Percentiles rank a stretch among this genome's conserved stretches.
Evolutionary conservation across 30 jellyfish, hydroid and myxozoan genomes (phyloP).

Genomic region (Pelagia noctiluca): DNA sequence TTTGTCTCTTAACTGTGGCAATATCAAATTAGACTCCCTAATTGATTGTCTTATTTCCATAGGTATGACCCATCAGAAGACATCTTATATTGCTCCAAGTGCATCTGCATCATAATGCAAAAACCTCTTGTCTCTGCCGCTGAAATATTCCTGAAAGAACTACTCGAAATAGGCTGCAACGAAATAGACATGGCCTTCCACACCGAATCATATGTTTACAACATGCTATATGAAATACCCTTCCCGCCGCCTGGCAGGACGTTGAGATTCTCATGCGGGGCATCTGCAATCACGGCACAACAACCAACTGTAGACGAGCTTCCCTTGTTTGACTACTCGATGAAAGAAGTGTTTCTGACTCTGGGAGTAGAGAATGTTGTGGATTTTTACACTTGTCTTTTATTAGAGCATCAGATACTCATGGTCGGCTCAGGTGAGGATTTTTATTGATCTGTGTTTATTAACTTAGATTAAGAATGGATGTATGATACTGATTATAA

Average conservation of each 20-base stretch:
- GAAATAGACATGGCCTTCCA: conserved; percentile 74
- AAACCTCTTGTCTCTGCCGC: conserved; percentile 90
- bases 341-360: conserved; percentile 81
- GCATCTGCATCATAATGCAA: conserved; percentile 91
- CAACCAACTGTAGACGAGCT: conserved; percentile 84
- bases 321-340: conserved; percentile 89
- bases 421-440: conserved; percentile 90
- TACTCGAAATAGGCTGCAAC: conserved; percentile 67
- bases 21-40: not conserved
- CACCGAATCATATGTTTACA: conserved; percentile 83
- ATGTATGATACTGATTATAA: too few species aligned
- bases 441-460: too few species aligned
- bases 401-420: conserved; percentile 95
- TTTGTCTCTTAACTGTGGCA: not conserved
- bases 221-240: conserved; percentile 88
- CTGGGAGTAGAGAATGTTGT: conserved; percentile 95
- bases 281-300: conserved; percentile 76
- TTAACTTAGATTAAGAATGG: too few species aligned
- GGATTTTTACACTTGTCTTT: conserved; percentile 92
- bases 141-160: conserved; percentile 62
- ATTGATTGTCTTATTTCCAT: not conserved
- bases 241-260: conserved; percentile 97
- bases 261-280: conserved; percentile 81
- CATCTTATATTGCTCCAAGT: conserved; percentile 74
- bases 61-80: conserved; percentile 66